Evolutionary conservation across 2,113 vertebrate species (phyloP).

Genomic region (Limanda limanda): DNA sequence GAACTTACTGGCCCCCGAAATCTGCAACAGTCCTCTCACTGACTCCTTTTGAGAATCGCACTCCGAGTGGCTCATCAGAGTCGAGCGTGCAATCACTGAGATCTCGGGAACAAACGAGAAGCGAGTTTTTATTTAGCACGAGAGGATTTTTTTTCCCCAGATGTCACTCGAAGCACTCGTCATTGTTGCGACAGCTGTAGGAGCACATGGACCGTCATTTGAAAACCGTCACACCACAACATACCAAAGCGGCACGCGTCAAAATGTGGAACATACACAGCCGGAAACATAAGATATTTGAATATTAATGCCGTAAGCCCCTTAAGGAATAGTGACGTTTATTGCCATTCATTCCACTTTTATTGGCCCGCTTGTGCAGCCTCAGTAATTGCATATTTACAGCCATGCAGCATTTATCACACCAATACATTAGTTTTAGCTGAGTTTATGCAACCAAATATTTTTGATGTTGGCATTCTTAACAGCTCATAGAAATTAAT

Average conservation of each 20-base stretch:
- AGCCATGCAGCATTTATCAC: constrained; percentile 51
- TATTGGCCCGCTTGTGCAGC: constrained; percentile 47
- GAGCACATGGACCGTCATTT: constrained; percentile 63
- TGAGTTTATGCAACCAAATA: constrained; percentile 55
- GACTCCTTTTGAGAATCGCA: constrained; percentile 27
- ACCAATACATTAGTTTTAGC: constrained; percentile 51
- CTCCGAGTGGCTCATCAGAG: constrained; percentile 63
- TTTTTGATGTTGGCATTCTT: constrained; percentile 64
- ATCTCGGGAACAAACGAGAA: constrained; percentile 66
- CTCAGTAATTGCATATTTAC: constrained; percentile 69
- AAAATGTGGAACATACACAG: constrained; percentile 47
- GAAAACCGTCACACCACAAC: constrained; percentile 54
- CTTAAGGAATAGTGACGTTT: constrained; percentile 52
- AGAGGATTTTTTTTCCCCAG: constrained; percentile 67
- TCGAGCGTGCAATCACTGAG: constrained; percentile 59
- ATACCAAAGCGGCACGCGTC: constrained; percentile 62
- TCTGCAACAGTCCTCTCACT: constrained; percentile 40
- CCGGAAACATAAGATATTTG: constrained; percentile 42
- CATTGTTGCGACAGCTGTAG: constrained; percentile 77
- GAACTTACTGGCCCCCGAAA: constrained; percentile 39
- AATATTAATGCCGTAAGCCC: constrained; percentile 55
- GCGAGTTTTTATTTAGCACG: constrained; percentile 48
- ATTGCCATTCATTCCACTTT: constrained; percentile 51
- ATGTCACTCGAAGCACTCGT: constrained; percentile 74
- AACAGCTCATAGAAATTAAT: constrained; percentile 69